These are phyloP conservation scores for Brachionus plicatilis DNA, from an alignment of 1,140 invertebrate species.

Conservation along the genomic window DNA sequence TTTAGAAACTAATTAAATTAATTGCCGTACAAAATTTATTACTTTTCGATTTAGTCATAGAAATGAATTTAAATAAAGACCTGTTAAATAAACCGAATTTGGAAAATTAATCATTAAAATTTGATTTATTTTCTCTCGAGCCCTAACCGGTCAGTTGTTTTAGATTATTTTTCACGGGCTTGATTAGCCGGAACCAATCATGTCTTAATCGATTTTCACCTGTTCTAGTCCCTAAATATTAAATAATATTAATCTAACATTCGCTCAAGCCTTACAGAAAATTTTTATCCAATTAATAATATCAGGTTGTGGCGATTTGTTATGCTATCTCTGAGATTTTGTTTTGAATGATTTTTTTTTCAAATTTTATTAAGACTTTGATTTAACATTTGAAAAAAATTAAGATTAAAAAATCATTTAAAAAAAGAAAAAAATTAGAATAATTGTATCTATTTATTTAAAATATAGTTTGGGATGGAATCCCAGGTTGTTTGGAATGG, in stretches of 20 bases:
- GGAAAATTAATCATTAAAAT: not conserved
- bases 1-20: conserved; percentile 39
- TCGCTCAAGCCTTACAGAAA: not conserved
- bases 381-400: too few species aligned
- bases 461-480: too few species aligned
- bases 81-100: conserved; percentile 5
- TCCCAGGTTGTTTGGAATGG: too few species aligned
- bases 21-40: conserved; percentile 30
- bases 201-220: not conserved
- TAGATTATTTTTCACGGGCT: not conserved
- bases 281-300: not conserved
- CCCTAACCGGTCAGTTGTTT: not conserved
- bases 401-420: too few species aligned
- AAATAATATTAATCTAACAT: not conserved
- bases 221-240: not conserved
- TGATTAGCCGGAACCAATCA: not conserved
- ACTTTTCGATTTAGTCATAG: not conserved
- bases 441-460: too few species aligned
- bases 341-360: too few species aligned
- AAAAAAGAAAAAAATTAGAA: too few species aligned
- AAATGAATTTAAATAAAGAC: conserved; percentile 12
- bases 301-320: too few species aligned
- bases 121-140: conserved; percentile 13
- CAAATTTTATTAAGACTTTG: too few species aligned
- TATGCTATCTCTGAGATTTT: too few species aligned